Evolutionary conservation across 2,113 vertebrate genomes (phyloP), one percentile per base, ranked within the genome.

Genomic region (Gadus chalcogrammus): DNA sequence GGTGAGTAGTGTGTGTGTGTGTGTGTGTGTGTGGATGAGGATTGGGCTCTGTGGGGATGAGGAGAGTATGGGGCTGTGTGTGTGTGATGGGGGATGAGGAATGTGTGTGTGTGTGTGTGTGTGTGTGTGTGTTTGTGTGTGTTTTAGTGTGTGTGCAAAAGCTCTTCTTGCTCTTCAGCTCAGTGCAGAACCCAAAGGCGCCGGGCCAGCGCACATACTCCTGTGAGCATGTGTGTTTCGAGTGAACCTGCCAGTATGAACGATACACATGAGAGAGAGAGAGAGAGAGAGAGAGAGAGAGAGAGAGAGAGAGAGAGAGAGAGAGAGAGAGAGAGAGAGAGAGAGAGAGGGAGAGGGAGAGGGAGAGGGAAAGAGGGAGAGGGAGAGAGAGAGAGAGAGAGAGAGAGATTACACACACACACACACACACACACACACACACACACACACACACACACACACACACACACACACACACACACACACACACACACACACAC

Each of bases 351-450:
- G 56, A 35, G 62, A 16, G 15, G 7, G 28, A 4, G 38, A 11
- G 18, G 7, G n/a, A 22, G n/a, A 15, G 20, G 9, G 15, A 65
- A 1, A 6, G 35, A 15, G 35, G 52, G 38, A 65, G 35, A 20
- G 8, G 61, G 64, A 66, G 48, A 70, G 27, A 48, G 68, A 64
- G 24, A 24, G 1, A 24, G 17, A 65, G 67, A 58, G 70, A 55
- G 15, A 16, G n/a, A n/a, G n/a, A n/a, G n/a, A n/a, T n/a, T n/a
- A n/a, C n/a, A n/a, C n/a, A n/a, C n/a, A n/a, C n/a, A n/a, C n/a
- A n/a, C n/a, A n/a, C n/a, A n/a, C n/a, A n/a, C n/a, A n/a, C n/a
- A n/a, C n/a, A n/a, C n/a, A n/a, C n/a, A n/a, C n/a, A n/a, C n/a
- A n/a, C n/a, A n/a, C n/a, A n/a, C n/a, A n/a, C n/a, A n/a, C n/a